Percentiles rank a stretch among this genome's conserved stretches.
These are phyloP conservation scores for Anguilla rostrata DNA, from an alignment of 2,113 vertebrate genomes.

Conservation along the genomic window DNA sequence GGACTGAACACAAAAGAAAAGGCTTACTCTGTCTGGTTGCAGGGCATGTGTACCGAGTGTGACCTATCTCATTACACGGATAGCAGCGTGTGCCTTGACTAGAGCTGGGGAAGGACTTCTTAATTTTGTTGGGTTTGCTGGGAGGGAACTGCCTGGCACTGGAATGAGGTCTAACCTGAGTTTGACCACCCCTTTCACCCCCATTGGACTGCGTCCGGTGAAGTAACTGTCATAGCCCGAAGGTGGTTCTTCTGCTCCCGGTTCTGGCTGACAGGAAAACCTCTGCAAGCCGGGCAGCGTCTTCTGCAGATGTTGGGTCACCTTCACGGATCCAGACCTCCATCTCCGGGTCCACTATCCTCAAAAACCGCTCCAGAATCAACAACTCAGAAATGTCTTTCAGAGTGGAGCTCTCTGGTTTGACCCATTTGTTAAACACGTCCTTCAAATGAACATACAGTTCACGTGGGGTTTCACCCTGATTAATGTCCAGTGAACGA, in stretches of 20 bases:
- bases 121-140: neutral
- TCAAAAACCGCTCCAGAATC: conserved; percentile 28
- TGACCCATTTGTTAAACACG: conserved; percentile 25
- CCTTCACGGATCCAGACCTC: conserved; percentile 18
- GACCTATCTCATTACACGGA: too few species aligned
- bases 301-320: neutral
- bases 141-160: neutral
- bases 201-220: neutral
- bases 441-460: conserved; percentile 24
- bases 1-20: too few species aligned
- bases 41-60: too few species aligned
- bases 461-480: conserved; percentile 6
- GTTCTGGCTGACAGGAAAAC: conserved; percentile 11
- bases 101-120: too few species aligned
- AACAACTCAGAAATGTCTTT: conserved; percentile 18
- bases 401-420: conserved; percentile 3
- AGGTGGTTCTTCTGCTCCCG: neutral
- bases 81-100: too few species aligned
- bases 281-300: neutral
- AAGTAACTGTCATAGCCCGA: neutral
- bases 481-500: neutral
- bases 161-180: too few species aligned
- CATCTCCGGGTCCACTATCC: neutral
- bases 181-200: conserved; percentile 1
- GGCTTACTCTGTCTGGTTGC: too few species aligned